Evolutionary conservation across 2,113 vertebrate species (phyloP).

Genomic region (Leptocoma aspasia): DNA sequence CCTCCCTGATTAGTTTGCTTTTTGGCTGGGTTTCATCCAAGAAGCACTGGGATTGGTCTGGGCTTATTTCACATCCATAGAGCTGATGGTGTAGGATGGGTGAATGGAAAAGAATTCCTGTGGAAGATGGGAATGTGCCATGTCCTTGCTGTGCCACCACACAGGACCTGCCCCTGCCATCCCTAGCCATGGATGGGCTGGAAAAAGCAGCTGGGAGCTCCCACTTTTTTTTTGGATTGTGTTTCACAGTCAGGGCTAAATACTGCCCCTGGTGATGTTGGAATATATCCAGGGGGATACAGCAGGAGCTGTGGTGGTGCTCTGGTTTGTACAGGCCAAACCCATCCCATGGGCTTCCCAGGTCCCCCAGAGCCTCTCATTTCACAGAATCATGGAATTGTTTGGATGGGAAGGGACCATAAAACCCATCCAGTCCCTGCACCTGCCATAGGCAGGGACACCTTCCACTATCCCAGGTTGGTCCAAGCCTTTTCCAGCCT

Average conservation of each 20-base stretch:
- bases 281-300: background rate
- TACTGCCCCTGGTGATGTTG: background rate
- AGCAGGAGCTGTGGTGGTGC: background rate
- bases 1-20: accelerated
- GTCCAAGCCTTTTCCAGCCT: background rate
- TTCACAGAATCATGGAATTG: background rate
- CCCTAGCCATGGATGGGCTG: background rate
- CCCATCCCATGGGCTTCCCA: background rate
- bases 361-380: background rate
- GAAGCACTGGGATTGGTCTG: background rate
- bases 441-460: background rate
- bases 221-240: background rate
- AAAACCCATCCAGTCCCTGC: background rate
- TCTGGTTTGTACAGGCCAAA: background rate
- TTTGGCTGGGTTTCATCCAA: background rate
- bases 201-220: background rate
- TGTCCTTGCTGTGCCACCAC: background rate
- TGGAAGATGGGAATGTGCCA: background rate
- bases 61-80: background rate
- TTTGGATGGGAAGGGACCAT: background rate
- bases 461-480: background rate
- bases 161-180: background rate
- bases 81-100: background rate
- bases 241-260: background rate
- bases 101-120: background rate